A percentile compares a stretch with the other conserved stretches of the same genome.
These are phyloP conservation scores for Callyntrura guangdongensis DNA, from an alignment of 2,888 invertebrate genomes.

Conservation along the genomic window DNA sequence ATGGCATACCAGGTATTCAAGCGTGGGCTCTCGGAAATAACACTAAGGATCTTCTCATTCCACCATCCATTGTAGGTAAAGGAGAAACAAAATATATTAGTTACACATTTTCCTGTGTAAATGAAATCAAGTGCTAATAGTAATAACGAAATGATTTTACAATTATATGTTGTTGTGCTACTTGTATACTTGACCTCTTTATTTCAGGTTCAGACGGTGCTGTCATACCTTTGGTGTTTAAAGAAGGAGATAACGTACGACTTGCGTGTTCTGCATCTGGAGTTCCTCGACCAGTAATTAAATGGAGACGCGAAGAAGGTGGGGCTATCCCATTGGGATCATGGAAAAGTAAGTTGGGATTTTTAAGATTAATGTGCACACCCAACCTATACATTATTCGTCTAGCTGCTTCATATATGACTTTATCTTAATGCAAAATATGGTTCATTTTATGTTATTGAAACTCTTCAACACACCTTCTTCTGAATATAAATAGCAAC, in stretches of 20 bases:
- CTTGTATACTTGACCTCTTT: background rate
- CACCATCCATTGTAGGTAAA: conserved; percentile 94
- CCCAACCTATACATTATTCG: background rate
- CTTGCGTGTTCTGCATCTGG: conserved; percentile 93
- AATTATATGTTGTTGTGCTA: background rate
- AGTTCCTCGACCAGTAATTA: conserved; percentile 91
- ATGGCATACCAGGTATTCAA: conserved; percentile 93
- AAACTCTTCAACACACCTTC: too few species aligned
- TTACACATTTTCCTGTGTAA: background rate
- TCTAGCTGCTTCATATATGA: background rate
- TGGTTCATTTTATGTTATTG: too few species aligned
- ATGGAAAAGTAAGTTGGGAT: conserved; percentile 88
- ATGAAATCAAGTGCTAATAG: background rate
- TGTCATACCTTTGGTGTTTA: conserved; percentile 89
- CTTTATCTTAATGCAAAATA: too few species aligned
- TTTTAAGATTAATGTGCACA: conserved; percentile 82
- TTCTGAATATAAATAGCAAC: too few species aligned
- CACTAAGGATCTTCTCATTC: conserved; percentile 91
- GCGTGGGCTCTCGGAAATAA: conserved; percentile 89
- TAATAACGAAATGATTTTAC: background rate
- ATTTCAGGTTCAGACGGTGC: conserved; percentile 60
- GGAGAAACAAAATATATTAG: background rate
- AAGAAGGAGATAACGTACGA: conserved; percentile 93
- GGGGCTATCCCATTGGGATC: conserved; percentile 89
- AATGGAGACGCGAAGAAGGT: conserved; percentile 91